Conservation (phyloP, 2,888 invertebrate species). For the Drosophila rellima region DNA sequence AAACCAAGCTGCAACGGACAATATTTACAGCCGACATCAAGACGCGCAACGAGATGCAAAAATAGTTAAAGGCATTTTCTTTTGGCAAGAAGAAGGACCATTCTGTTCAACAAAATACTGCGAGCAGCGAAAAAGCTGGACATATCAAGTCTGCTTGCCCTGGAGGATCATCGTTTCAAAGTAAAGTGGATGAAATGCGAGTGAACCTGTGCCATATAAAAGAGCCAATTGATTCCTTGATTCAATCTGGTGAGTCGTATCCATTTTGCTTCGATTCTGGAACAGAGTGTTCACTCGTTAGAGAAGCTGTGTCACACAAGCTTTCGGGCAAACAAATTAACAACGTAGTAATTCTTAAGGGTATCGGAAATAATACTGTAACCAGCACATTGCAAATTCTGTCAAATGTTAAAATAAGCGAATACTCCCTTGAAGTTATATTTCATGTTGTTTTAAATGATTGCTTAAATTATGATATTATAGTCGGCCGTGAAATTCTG, state of each 20-base stretch:
- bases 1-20: background rate
- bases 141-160: slow-evolving; percentile 11
- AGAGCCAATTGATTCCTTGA: slow-evolving; percentile 13
- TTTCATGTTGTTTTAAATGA: slow-evolving; percentile 16
- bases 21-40: slow-evolving; percentile 3
- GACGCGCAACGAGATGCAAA: slow-evolving; percentile 1
- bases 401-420: slow-evolving; percentile 8
- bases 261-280: slow-evolving; percentile 17
- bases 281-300: background rate
- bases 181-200: slow-evolving; percentile 8
- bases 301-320: slow-evolving; percentile 3
- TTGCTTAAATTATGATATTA: slow-evolving; percentile 2
- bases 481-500: slow-evolving; percentile 18
- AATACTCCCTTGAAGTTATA: slow-evolving; percentile 5
- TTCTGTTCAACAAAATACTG: background rate
- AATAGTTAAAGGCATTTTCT: background rate
- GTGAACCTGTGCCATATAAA: slow-evolving; percentile 19
- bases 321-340: slow-evolving; percentile 6
- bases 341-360: background rate
- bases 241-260: slow-evolving; percentile 17
- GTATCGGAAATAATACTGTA: slow-evolving; percentile 13
- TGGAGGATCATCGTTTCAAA: background rate
- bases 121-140: slow-evolving; percentile 1
- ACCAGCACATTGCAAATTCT: slow-evolving; percentile 13
- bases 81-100: slow-evolving; percentile 1